phyloP scores from a whole-genome alignment of 1,140 invertebrate species.

The Zaprionus lachaisei region DNA sequence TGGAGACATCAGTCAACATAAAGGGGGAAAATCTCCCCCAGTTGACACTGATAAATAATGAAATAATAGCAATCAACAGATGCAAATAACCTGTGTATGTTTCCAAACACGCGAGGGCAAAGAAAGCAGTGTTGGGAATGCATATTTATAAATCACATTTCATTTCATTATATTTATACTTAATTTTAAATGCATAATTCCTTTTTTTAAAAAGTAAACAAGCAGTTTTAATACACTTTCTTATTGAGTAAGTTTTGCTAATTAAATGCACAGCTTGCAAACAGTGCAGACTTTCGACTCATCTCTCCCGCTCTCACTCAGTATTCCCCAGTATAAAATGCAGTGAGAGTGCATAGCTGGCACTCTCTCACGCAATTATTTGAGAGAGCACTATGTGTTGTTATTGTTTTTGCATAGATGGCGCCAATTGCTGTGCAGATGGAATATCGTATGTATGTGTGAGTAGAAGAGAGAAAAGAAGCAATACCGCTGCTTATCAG shows the following conservation, averaged over 20 bases:
- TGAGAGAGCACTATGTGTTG: not conserved
- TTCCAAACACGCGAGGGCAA: not conserved
- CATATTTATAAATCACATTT: not conserved
- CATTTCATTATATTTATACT: not conserved
- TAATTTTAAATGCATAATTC: not conserved
- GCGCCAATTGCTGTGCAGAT: not conserved
- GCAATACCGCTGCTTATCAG: not conserved
- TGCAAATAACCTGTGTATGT: conserved; percentile 19
- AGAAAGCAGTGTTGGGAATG: not conserved
- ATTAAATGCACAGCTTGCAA: not conserved
- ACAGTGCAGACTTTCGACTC: not conserved
- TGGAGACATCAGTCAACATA: conserved; percentile 61
- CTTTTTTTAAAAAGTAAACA: not conserved
- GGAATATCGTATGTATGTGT: not conserved
- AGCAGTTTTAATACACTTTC: not conserved
- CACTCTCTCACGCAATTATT: not conserved
- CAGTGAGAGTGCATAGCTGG: not conserved
- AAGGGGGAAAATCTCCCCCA: not conserved
- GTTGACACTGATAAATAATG: conserved; percentile 50
- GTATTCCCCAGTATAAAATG: not conserved
- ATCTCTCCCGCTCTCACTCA: not conserved
- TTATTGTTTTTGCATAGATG: not conserved
- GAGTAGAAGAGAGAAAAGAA: not conserved
- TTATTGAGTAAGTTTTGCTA: not conserved
- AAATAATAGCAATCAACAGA: conserved; percentile 22